These are phyloP conservation scores for Apogon hyalosoma DNA, from an alignment of 2,797 vertebrate species.

Conservation along the genomic window DNA sequence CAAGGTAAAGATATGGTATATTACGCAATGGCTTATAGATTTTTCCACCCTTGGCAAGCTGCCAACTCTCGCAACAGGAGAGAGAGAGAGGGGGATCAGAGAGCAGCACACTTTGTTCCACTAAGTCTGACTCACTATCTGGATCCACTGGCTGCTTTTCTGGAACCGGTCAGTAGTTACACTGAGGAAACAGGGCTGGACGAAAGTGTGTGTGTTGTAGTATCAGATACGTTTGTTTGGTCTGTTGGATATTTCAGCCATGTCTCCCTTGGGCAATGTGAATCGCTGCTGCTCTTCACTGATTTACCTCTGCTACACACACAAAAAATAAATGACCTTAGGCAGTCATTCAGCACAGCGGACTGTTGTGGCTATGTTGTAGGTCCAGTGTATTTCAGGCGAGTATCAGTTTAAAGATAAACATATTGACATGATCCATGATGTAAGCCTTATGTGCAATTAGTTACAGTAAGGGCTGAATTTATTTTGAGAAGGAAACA, in stretches of 20 bases:
- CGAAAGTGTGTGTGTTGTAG: conserved; percentile 16
- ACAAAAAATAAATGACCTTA: conserved; percentile 81
- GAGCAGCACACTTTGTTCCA: conserved; percentile 83
- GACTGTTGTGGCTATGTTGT: conserved; percentile 31
- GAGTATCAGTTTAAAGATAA: conserved; percentile 24
- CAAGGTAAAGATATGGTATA: conserved; percentile 86
- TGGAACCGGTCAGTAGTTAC: conserved; percentile 54
- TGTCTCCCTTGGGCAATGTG: conserved; percentile 33
- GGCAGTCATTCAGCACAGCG: conserved; percentile 58
- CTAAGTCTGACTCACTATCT: conserved; percentile 75
- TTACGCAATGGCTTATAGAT: conserved; percentile 86
- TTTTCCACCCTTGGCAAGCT: conserved; percentile 79
- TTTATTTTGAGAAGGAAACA: neutral
- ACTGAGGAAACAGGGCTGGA: conserved; percentile 33
- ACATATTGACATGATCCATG: neutral
- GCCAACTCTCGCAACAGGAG: conserved; percentile 70
- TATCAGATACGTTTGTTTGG: conserved; percentile 46
- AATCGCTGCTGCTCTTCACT: conserved; percentile 56
- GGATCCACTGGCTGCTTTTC: conserved; percentile 61
- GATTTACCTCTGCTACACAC: conserved; percentile 37
- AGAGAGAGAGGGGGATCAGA: conserved; percentile 59
- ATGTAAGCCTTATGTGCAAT: neutral
- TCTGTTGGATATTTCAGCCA: conserved; percentile 55
- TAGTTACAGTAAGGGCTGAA: neutral
- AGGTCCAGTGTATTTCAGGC: conserved; percentile 20